Evolutionary conservation across 92 coral and sea anemone genomes (phyloP), one percentile per base, ranked within the genome.

Genomic region (Hydrozoanthus gracilis): DNA sequence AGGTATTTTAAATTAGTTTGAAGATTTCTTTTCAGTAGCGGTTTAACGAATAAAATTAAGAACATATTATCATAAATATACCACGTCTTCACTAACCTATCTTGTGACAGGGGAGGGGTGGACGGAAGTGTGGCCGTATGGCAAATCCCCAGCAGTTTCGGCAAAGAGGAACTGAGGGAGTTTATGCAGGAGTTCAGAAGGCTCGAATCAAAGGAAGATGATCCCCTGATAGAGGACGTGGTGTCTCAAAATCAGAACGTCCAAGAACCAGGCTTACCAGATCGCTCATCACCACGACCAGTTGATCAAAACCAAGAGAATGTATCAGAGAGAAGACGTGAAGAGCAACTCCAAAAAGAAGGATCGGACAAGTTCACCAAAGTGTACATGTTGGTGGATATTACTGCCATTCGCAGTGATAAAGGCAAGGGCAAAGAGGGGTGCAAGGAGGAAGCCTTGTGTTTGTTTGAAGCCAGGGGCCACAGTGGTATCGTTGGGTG

Each of bases 61-160:
- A 2, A 27, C 39, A 27, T 27, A 27, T 27, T 27, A 27, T 27
- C 4, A 12, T 0, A 4, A 68, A 4, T 18, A 16, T 35, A 13
- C 20, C 20, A n/a, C 44, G 73, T 17, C 73, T 68, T n/a, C 3
- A 71, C 48, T 16, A 46, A 45, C 9, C 4, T 52, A 44, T 20
- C 2, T 27, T 10, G 20, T 48, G 18, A 47, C 76, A 94, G 98
- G 52, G 98, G 98, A 39, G 92, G 95, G 5, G 86, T 94, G 3
- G 92, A 89, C 48, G 98, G 98, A 6, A 52, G 79, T 11, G 84
- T 92, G n/a, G 82, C 91, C 14, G 90, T 92, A 9, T 94, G 92
- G 91, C 82, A 83, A 76, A 90, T 94, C 7, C 95, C 95, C 49
- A 78, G 58, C 18, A 91, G 89, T 55, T 91, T 91, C 4, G 89